These are phyloP conservation scores for Menidia beryllina DNA, from an alignment of 2,113 vertebrate genomes.

Conservation along the genomic window DNA sequence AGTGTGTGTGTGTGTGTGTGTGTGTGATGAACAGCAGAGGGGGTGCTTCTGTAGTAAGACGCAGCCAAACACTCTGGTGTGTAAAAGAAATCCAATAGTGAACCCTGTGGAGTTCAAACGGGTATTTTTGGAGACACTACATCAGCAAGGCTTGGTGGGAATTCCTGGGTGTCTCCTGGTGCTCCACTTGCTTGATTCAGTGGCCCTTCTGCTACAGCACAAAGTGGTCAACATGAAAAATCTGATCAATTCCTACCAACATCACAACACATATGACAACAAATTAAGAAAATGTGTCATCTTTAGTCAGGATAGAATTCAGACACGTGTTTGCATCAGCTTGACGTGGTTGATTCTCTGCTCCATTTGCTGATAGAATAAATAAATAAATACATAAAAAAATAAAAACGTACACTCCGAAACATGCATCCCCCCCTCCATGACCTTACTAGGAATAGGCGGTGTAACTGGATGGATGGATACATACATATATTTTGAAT, in stretches of 20 bases:
- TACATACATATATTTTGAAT: too few species aligned
- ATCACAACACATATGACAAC: background rate
- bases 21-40: conserved; percentile 55
- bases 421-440: too few species aligned
- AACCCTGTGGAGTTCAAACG: conserved; percentile 11
- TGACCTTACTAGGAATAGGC: too few species aligned
- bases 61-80: background rate
- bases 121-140: conserved; percentile 32
- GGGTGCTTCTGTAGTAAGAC: conserved; percentile 32
- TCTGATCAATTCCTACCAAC: background rate
- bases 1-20: too few species aligned
- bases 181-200: conserved; percentile 20
- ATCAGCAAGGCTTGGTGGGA: conserved; percentile 25
- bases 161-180: conserved; percentile 10
- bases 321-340: background rate
- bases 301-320: background rate
- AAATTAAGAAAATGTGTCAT: background rate
- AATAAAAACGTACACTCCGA: too few species aligned
- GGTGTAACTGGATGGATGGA: too few species aligned
- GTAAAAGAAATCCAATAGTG: conserved; percentile 4
- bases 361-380: background rate
- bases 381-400: background rate
- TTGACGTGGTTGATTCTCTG: too few species aligned
- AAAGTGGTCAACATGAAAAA: conserved; percentile 10
- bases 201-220: background rate